Base-by-base conservation (phyloP, 2,797 vertebrate genomes). In the Sebastes taczanowskii region DNA sequence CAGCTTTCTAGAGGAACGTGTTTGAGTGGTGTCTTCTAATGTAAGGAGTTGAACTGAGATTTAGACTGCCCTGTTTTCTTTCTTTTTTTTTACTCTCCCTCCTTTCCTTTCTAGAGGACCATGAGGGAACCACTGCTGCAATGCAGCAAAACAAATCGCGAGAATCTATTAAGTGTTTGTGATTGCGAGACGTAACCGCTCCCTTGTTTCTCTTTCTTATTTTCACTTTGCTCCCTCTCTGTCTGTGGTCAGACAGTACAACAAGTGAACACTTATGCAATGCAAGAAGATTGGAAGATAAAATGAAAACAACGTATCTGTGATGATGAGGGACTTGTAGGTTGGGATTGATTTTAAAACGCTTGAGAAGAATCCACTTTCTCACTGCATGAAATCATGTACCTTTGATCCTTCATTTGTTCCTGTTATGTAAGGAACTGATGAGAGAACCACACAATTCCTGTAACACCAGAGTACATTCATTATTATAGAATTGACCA, bases 121-220 rank as follows among this genome's bases (percentile, higher is more conserved):
- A 79, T 7, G 79, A 93, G 91, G 82, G 81, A 94, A 89, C 66
- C 56, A 83, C 85, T 92, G 91, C 96, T 96, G 96, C 95, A 96
- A 92, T 96, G 95, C 96, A 96, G 94, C 93, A 96, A 95, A 95
- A 90, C 93, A 94, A 95, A 94, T 90, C 55, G 16, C 9, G 16
- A 85, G 87, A 90, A 92, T 94, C 86, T 84, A 84, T 93, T 88
- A 86, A 91, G 82, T 67, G 76, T 74, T 79, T 78, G 74, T 82
- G 89, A 91, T 91, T 81, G 78, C 27, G 53, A 82, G 75, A 80
- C 29, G n/a, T 32, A 42, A 52, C 52, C 60, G 60, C 38, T 81
- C 71, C 32, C 76, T 30, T 56, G 64, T 79, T 85, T 73, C 53
- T 46, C 67, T 58, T 66, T 82, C 62, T 80, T 35, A 64, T 78